A percentile compares a stretch with the other conserved stretches of the same genome.
These are phyloP conservation scores for Diplodus puntazzo DNA, from an alignment of 2,797 vertebrate species.

Conservation along the genomic window DNA sequence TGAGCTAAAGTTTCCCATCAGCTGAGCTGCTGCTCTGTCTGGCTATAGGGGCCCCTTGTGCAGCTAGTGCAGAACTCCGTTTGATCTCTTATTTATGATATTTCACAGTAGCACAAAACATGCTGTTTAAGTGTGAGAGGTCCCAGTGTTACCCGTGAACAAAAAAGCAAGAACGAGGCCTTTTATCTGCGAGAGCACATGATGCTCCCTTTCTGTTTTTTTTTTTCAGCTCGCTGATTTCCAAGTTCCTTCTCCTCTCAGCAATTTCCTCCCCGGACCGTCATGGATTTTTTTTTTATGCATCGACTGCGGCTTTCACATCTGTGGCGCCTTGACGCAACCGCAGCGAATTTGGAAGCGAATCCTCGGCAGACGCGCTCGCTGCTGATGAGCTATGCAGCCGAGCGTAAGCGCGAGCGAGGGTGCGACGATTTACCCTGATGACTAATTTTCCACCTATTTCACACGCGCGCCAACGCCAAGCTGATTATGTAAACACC, in stretches of 20 bases:
- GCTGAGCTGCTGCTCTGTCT: neutral
- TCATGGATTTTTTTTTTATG: neutral
- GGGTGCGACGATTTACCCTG: constrained; percentile 18
- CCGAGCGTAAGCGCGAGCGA: constrained; percentile 8
- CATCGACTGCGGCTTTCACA: constrained; percentile 30
- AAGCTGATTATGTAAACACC: constrained; percentile 51
- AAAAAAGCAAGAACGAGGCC: neutral
- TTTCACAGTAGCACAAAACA: neutral
- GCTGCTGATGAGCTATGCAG: constrained; percentile 36
- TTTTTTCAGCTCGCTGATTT: neutral
- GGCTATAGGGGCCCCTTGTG: neutral
- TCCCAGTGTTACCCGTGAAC: neutral
- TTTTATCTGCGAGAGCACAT: constrained; percentile 19
- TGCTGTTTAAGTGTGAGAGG: neutral
- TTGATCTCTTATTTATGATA: constrained; percentile 1
- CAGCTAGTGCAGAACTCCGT: neutral
- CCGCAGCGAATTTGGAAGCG: constrained; percentile 20
- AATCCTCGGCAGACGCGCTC: constrained; percentile 27
- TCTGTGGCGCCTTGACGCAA: constrained; percentile 13
- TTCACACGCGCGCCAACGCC: constrained; percentile 25
- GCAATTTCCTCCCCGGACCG: constrained; percentile 24
- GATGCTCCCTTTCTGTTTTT: constrained; percentile 17
- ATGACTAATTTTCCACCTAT: constrained; percentile 39
- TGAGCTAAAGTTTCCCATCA: neutral
- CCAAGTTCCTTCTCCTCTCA: constrained; percentile 4